phyloP scores from a whole-genome alignment of 2,797 vertebrate genomes.

The Enteromius afrohamiltoni region DNA sequence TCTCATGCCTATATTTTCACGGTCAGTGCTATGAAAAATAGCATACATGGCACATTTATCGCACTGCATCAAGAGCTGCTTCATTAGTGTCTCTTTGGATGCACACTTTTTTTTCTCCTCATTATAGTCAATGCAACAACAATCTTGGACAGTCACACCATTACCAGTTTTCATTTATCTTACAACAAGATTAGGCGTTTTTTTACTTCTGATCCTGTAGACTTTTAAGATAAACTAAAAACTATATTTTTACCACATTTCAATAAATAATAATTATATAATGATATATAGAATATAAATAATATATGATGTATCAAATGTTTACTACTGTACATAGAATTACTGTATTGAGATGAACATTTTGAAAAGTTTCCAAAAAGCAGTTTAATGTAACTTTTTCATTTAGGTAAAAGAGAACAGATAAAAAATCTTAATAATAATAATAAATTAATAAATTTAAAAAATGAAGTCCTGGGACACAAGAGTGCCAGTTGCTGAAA shows the following conservation, averaged over 20 bases:
- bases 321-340: too few relatives aligned
- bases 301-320: too few relatives aligned
- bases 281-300: too few relatives aligned
- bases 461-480: background rate
- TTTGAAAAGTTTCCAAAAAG: background rate
- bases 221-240: background rate
- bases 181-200: background rate
- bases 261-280: too few relatives aligned
- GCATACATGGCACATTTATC: background rate
- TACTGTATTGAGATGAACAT: background rate
- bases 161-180: background rate
- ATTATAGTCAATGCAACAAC: background rate
- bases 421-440: background rate
- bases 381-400: background rate
- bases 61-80: background rate
- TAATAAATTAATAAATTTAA: background rate
- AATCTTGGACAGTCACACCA: background rate
- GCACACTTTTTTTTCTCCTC: background rate
- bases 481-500: background rate
- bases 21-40: background rate
- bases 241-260: background rate
- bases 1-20: slow-evolving; percentile 22
- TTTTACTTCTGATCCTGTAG: background rate
- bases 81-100: slow-evolving; percentile 6
- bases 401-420: background rate